These are phyloP conservation scores for Platalea minor DNA, from an alignment of 2,797 vertebrate species.

Conservation along the genomic window DNA sequence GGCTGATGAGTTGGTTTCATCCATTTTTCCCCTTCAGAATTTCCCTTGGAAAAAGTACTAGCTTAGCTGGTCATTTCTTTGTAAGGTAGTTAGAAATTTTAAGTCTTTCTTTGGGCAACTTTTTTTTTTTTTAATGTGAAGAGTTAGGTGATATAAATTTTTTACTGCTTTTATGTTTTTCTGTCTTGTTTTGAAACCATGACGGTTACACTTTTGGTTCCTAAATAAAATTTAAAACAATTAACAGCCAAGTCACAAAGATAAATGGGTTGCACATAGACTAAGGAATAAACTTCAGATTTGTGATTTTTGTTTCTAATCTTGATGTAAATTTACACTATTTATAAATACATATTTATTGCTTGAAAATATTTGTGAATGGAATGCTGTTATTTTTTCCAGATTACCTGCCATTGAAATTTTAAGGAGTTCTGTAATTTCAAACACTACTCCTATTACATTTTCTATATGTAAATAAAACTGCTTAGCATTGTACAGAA, in stretches of 20 bases:
- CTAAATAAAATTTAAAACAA: slow-evolving; percentile 84
- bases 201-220: slow-evolving; percentile 82
- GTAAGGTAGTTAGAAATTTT: slow-evolving; percentile 90
- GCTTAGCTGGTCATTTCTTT: slow-evolving; percentile 89
- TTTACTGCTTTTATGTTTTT: slow-evolving; percentile 88
- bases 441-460: slow-evolving; percentile 90
- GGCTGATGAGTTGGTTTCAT: slow-evolving; percentile 83
- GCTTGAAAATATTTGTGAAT: slow-evolving; percentile 99
- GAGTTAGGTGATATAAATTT: slow-evolving; percentile 82
- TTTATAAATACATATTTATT: slow-evolving; percentile 99
- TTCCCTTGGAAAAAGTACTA: slow-evolving; percentile 83
- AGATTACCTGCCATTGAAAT: slow-evolving; percentile 99
- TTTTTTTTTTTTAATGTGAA: slow-evolving; percentile 88
- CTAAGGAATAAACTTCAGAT: slow-evolving; percentile 95
- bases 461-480: slow-evolving; percentile 99
- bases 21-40: slow-evolving; percentile 74
- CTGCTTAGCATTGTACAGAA: slow-evolving; percentile 96
- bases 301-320: slow-evolving; percentile 99
- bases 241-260: slow-evolving; percentile 94
- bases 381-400: slow-evolving; percentile 99
- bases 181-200: slow-evolving; percentile 85
- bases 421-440: slow-evolving; percentile 99
- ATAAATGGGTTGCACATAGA: slow-evolving; percentile 98
- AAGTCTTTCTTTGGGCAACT: slow-evolving; percentile 83
- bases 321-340: slow-evolving; percentile 99